Conservation (phyloP, 1,140 invertebrate genomes). For the Drosophila burlai region DNA sequence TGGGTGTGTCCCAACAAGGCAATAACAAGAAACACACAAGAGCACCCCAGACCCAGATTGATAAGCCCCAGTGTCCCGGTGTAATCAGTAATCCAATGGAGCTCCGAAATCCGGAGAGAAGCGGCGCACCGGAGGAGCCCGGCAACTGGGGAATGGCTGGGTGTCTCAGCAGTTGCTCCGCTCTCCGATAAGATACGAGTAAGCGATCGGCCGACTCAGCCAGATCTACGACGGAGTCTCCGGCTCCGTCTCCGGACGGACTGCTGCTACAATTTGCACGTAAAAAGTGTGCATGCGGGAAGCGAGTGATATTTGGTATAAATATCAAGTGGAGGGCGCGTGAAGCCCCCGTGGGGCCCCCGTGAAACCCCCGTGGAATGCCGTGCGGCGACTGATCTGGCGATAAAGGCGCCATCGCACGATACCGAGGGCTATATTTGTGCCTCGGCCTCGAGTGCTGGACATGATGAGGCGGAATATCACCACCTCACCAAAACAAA, state of each 20-base stretch:
- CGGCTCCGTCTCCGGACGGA: conserved; percentile 27
- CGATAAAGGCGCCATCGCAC: conserved; percentile 57
- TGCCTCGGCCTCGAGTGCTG: conserved; percentile 44
- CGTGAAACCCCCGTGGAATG: conserved; percentile 56
- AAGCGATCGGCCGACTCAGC: conserved; percentile 48
- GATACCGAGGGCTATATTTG: conserved; percentile 47
- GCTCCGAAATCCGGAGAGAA: conserved; percentile 13
- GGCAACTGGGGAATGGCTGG: conserved; percentile 26
- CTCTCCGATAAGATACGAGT: conserved; percentile 46
- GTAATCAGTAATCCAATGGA: conserved; percentile 40
- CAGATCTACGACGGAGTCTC: conserved; percentile 12
- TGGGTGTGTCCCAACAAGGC: conserved; percentile 41
- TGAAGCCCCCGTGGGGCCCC: conserved; percentile 61
- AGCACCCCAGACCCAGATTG: conserved; percentile 52
- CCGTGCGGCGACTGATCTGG: conserved; percentile 48
- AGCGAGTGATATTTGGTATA: conserved; percentile 37
- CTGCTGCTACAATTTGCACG: conserved; percentile 23
- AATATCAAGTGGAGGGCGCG: conserved; percentile 33
- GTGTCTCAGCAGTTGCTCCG: not conserved
- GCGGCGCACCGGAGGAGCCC: not conserved
- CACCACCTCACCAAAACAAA: conserved; percentile 35
- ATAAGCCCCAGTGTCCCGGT: conserved; percentile 34
- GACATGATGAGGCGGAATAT: conserved; percentile 40
- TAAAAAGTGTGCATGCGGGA: conserved; percentile 58
- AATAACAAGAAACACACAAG: conserved; percentile 35